phyloP scores from a whole-genome alignment of 2,888 invertebrate species.

The Pseudeuparius sepicola region DNA sequence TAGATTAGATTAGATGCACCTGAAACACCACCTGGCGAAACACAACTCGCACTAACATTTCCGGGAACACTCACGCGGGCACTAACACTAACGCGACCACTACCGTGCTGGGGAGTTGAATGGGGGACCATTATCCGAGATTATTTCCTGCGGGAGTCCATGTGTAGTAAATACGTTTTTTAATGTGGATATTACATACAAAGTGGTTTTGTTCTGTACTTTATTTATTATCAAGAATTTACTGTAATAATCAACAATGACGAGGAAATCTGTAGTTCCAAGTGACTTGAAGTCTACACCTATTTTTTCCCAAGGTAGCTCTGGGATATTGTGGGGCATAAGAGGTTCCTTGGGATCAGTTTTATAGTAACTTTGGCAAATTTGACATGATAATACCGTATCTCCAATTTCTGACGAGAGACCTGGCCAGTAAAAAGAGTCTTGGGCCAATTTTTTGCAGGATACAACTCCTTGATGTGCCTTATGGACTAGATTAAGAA shows the following conservation, averaged over 20 bases:
- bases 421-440: conserved; percentile 24
- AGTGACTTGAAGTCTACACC: conserved; percentile 14
- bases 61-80: too few species aligned
- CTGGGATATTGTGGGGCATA: conserved; percentile 11
- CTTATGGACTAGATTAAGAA: conserved; percentile 11
- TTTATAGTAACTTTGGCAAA: conserved; percentile 13
- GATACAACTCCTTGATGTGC: conserved; percentile 15
- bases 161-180: conserved; percentile 13
- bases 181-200: conserved; percentile 7
- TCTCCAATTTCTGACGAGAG: conserved; percentile 22
- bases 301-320: conserved; percentile 16
- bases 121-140: conserved; percentile 19
- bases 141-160: conserved; percentile 15
- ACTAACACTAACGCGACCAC: too few species aligned
- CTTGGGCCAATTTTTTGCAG: conserved; percentile 17
- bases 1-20: too few species aligned
- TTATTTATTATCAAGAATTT: conserved; percentile 22
- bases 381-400: conserved; percentile 13
- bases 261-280: conserved; percentile 19
- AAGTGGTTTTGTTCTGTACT: conserved; percentile 4
- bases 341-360: conserved; percentile 15
- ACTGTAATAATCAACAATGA: conserved; percentile 23
- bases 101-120: conserved; percentile 17
- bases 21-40: too few species aligned
- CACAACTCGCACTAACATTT: too few species aligned